phyloP scores from a whole-genome alignment of 2,113 vertebrate species.

The Mesitornis unicolor region DNA sequence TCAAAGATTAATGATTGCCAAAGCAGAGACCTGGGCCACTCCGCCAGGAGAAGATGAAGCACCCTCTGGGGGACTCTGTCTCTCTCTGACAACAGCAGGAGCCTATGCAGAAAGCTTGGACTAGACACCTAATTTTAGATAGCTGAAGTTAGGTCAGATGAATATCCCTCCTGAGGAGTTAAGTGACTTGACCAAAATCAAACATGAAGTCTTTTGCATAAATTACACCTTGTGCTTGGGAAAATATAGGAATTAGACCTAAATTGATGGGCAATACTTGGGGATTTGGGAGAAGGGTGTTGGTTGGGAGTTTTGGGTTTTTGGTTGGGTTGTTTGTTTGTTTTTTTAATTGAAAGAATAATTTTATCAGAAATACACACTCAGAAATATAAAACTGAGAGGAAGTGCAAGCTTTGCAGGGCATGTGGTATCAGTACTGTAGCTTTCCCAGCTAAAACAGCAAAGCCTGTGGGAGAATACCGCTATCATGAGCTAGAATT shows the following conservation, averaged over 20 bases:
- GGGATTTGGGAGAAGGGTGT: not conserved
- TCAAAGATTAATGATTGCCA: constrained; percentile 12
- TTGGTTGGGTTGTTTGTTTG: too few relatives aligned
- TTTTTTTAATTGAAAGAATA: not conserved
- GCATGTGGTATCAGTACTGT: not conserved
- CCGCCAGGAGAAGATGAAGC: constrained; percentile 39
- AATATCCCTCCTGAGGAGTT: constrained; percentile 5
- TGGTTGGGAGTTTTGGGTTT: not conserved
- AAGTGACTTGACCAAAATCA: constrained; percentile 10
- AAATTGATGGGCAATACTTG: not conserved
- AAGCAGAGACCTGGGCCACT: not conserved
- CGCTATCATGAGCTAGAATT: not conserved
- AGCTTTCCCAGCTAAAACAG: not conserved
- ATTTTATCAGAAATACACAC: not conserved
- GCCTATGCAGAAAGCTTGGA: not conserved
- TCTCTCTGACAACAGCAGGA: not conserved
- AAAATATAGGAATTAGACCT: not conserved
- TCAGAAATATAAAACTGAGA: not conserved
- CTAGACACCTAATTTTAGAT: not conserved
- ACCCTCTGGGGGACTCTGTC: constrained; percentile 3
- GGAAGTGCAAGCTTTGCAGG: not conserved
- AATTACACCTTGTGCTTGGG: not conserved
- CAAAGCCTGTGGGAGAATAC: not conserved
- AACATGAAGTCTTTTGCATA: not conserved
- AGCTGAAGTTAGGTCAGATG: not conserved